These are phyloP conservation scores for Rattus norvegicus DNA, from an alignment of 2,113 vertebrate species.

Conservation along the genomic window DNA sequence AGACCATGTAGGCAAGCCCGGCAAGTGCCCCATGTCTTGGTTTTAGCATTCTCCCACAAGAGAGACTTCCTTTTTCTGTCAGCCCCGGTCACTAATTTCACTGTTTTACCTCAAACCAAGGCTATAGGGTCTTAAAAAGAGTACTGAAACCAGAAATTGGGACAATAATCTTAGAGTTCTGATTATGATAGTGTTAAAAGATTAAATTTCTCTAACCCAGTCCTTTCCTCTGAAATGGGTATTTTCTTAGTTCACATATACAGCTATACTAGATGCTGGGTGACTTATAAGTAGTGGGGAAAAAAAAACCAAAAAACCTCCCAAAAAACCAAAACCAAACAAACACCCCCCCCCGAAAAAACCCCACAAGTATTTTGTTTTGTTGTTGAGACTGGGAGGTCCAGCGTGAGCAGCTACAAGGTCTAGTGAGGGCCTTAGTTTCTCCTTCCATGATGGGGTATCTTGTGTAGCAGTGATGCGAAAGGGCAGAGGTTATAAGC, in stretches of 20 bases:
- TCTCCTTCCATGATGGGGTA: background rate
- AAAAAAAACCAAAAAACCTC: background rate
- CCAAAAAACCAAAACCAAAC: background rate
- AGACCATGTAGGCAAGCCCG: too few relatives aligned
- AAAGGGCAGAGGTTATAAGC: background rate
- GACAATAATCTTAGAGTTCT: background rate
- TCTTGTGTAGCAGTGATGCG: background rate
- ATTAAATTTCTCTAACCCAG: background rate
- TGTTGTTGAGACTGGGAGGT: background rate
- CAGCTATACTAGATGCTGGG: background rate
- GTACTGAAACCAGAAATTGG: background rate
- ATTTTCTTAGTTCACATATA: background rate
- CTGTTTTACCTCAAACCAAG: background rate
- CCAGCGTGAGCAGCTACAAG: background rate
- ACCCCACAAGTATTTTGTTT: background rate
- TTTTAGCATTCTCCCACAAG: background rate
- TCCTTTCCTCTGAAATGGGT: background rate
- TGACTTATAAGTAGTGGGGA: background rate
- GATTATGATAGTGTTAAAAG: background rate
- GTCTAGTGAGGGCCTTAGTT: background rate
- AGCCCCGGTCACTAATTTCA: background rate
- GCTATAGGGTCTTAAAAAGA: background rate
- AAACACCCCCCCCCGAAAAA: too few relatives aligned
- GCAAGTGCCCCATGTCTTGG: background rate
- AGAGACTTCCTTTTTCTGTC: background rate